Evolutionary conservation across 2,888 invertebrate genomes (phyloP).

Genomic region (Fissipunctia ypsillon): DNA sequence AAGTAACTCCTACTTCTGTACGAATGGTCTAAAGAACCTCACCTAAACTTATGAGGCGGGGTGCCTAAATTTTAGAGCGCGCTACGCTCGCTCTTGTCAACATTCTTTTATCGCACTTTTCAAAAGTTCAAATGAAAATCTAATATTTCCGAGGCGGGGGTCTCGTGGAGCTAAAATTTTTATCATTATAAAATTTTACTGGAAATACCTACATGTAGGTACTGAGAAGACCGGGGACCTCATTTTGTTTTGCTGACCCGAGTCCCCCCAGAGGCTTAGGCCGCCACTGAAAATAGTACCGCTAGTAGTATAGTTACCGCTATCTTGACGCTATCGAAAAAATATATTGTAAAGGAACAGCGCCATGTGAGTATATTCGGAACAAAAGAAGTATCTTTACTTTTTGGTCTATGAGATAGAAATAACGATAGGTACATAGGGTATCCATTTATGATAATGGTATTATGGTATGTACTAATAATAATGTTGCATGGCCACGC

Average conservation of each 20-base stretch:
- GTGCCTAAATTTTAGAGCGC: not conserved
- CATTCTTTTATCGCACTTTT: no score
- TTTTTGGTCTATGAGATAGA: constrained; percentile 6
- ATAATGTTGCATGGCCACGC: constrained; percentile 1
- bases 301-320: not conserved
- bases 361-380: constrained; percentile 15
- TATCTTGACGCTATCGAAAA: not conserved
- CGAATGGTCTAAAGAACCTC: not conserved
- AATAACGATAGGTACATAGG: not conserved
- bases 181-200: not conserved
- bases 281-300: not conserved
- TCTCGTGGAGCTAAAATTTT: not conserved
- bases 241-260: not conserved
- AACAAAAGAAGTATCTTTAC: not conserved
- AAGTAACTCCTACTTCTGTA: not conserved
- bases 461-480: not conserved
- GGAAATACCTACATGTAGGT: no score
- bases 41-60: not conserved
- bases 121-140: no score
- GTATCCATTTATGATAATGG: not conserved
- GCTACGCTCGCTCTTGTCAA: not conserved
- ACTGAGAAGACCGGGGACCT: not conserved
- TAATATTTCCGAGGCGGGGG: no score
- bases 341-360: not conserved
- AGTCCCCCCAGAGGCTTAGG: no score